phyloP scores from a whole-genome alignment of 1,140 invertebrate species.

The Pectinophora gossypiella region DNA sequence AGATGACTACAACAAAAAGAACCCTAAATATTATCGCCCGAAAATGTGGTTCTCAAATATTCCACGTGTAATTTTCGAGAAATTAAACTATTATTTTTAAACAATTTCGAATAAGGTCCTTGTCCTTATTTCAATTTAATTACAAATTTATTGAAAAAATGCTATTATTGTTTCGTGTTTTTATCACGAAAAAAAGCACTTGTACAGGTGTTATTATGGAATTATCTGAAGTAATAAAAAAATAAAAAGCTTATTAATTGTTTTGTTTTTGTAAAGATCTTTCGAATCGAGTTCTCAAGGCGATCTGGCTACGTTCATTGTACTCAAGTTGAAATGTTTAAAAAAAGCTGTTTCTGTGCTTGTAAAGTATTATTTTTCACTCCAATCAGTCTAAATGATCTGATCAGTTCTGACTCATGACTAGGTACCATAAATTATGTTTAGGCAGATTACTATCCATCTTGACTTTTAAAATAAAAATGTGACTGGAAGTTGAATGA shows the following conservation, averaged over 20 bases:
- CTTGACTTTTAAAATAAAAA: too few species aligned
- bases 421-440: too few species aligned
- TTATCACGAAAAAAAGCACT: background rate
- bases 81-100: background rate
- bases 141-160: background rate
- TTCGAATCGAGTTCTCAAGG: conserved; percentile 54
- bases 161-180: too few species aligned
- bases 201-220: background rate
- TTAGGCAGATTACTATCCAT: too few species aligned
- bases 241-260: background rate
- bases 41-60: conserved; percentile 44
- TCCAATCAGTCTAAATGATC: background rate
- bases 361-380: background rate
- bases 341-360: background rate
- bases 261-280: conserved; percentile 5
- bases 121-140: too few species aligned
- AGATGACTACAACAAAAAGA: conserved; percentile 72
- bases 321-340: conserved; percentile 24
- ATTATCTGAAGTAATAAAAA: background rate
- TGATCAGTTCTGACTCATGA: too few species aligned
- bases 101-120: too few species aligned
- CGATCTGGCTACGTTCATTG: conserved; percentile 52
- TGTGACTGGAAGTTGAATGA: too few species aligned
- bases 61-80: background rate
- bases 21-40: conserved; percentile 64